Evolutionary conservation across 2,113 vertebrate species (phyloP), one percentile per base, ranked within the genome.

Genomic region (Stictonetta naevosa): DNA sequence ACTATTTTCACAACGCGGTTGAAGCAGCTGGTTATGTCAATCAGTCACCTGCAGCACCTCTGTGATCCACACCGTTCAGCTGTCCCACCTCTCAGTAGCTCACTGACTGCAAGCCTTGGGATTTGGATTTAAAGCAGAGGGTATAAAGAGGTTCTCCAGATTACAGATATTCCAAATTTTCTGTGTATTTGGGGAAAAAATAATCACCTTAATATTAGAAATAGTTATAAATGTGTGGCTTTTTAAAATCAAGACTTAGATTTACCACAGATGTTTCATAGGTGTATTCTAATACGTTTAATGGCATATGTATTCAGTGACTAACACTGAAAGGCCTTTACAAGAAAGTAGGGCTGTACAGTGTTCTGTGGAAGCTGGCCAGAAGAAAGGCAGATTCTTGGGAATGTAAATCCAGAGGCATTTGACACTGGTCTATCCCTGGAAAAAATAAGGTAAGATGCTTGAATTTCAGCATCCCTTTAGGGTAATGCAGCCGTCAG

Each of bases 331-430:
- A 81, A 71, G 15, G 46, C 25, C 29, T 92, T 48, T 36, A 16
- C 40, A 52, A 81, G 73, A n/a, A 53, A 29, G n/a, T 38, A 71
- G 62, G 63, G 42, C 14, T 81, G 10, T 3, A 50, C 33, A 52
- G n/a, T 16, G 42, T 8, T 94, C 86, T 71, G n/a, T 67, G 46
- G 56, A 23, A 31, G 25, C 8, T 0, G 0, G 63, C 46, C 60
- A 75, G 86, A 88, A 20, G 76, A 76, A 95, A 93, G 38, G 46
- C 33, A 90, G 34, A 74, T 67, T 77, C 25, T 50, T 56, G 20
- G 8, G 8, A 63, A 80, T 13, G 22, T 71, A 55, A 31, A 42
- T 26, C 14, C 55, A 90, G 55, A 80, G 17, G 33, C 46, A 18
- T 67, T 74, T 67, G 58, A 33, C 15, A 62, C 31, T 8, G 3